Evolutionary conservation across 2,888 invertebrate genomes (phyloP), one percentile per base, ranked within the genome.

Genomic region (Dascillus cervinus): DNA sequence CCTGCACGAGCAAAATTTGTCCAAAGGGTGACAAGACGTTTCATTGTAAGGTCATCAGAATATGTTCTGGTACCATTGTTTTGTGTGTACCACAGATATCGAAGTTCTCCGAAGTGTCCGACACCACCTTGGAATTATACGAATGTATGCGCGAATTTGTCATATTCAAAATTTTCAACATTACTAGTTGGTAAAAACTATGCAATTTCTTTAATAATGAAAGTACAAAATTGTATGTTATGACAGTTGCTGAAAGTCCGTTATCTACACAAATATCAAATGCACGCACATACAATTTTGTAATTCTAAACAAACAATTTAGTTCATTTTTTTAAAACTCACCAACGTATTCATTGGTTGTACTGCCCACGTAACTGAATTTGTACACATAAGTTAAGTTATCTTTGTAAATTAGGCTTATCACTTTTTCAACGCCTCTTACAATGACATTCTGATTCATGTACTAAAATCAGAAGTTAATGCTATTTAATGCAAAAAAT

Each of bases 1-100:
- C 38, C 34, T 4, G 13, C 6, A n/a, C 8, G 11, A 1, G 28
- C 38, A 26, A 38, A 38, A 32, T 34, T 34, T 3, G 28, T 34
- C 38, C 38, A 38, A 3, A 38, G 13, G 2, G 27, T 34, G 3
- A 38, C n/a, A 9, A 38, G n/a, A 1, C 34, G 22, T n/a, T 25
- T 23, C 3, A 24, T 13, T 9, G 25, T 31, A 9, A 24, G 4
- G 10, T 17, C 14, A 22, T 38, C 38, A 4, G 26, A 9, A 14
- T 25, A 11, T 3, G 24, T 28, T 13, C 25, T 24, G 4, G 8
- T 21, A 4, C 17, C n/a, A n/a, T n/a, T n/a, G n/a, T n/a, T n/a
- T n/a, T n/a, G n/a, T n/a, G n/a, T 17, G 4, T 31, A 26, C 6
- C 13, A 34, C 11, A 34, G 20, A 11, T 38, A 34, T 13, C 24